phyloP scores from a whole-genome alignment of 2,113 vertebrate genomes.

The Gymnobelideus leadbeateri region DNA sequence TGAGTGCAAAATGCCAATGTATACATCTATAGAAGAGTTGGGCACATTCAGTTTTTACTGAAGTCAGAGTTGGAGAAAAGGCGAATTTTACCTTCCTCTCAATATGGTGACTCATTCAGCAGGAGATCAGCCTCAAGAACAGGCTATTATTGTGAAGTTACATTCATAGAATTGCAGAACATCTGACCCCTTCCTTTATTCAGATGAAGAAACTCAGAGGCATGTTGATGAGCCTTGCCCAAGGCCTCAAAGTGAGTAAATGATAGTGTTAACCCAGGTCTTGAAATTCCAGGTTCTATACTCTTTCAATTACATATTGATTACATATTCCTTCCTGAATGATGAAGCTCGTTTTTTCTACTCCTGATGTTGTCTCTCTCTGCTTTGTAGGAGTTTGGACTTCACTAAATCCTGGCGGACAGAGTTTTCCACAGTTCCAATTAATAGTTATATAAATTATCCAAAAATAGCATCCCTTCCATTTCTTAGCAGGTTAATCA shows the following conservation, averaged over 20 bases:
- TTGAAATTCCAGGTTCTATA: neutral
- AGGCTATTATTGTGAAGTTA: neutral
- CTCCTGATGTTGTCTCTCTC: neutral
- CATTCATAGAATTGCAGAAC: neutral
- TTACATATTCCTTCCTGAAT: neutral
- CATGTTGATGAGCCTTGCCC: neutral
- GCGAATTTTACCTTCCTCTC: neutral
- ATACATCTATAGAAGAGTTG: too few species aligned
- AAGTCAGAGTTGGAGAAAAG: neutral
- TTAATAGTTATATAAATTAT: slow-evolving; percentile 49
- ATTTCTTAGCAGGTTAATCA: slow-evolving; percentile 47
- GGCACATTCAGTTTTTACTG: neutral
- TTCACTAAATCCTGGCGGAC: neutral
- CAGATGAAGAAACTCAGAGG: neutral
- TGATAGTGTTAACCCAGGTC: neutral
- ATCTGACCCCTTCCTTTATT: neutral
- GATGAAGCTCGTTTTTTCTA: neutral
- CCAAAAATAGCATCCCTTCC: slow-evolving; percentile 39
- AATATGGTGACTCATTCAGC: neutral
- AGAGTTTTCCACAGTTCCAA: slow-evolving; percentile 28
- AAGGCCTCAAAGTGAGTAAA: neutral
- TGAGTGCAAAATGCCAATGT: neutral
- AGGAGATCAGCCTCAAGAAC: neutral
- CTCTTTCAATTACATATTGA: neutral
- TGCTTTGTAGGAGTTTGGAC: slow-evolving; percentile 2